Base-by-base conservation (phyloP, 2,113 vertebrate genomes). In the Pao palembangensis region DNA sequence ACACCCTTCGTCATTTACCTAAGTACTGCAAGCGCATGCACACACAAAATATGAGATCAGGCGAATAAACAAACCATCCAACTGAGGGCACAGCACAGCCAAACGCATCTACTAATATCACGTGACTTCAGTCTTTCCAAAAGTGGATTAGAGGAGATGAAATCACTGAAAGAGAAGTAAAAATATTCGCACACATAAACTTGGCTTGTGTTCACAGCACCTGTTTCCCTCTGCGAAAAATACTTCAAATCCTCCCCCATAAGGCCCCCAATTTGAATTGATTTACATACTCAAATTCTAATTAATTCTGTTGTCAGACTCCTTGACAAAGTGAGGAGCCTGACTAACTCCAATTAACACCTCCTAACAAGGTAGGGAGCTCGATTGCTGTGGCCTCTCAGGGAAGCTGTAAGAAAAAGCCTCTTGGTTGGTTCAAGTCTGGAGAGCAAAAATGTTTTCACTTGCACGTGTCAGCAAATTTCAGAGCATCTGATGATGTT, bases 331-430 rank as follows among this genome's bases (percentile, higher is more conserved):
- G 89, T 85, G 93, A 94, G 93, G 93, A 93, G 91, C 91, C 89
- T 94, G 91, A 91, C 92, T 94, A 94, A 93, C 93, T 95, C 94
- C 94, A 98, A 98, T 98, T 97, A 98, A 96, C 94, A 96, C 95
- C 93, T 95, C 91, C 90, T 93, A 94, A 94, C 92, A 92, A 94
- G 94, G 91, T 93, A 91, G 92, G 92, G 92, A 89, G 93, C 92
- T 91, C 91, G 86, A 84, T 93, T 92, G 92, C 88, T 90, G 91
- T 79, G 88, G 91, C 92, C 90, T 91, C 92, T 87, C 87, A 89
- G 89, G 88, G 92, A 91, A 92, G 93, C 88, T 74, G 93, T 90
- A 93, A 85, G 92, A 93, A 93, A 78, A 83, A 75, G 70, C 42
- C 77, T 83, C 78, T 50, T 31, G 54, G 71, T 68, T 62, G 62